Conservation (phyloP, 1,140 invertebrate species). For the Papilio helenus region DNA sequence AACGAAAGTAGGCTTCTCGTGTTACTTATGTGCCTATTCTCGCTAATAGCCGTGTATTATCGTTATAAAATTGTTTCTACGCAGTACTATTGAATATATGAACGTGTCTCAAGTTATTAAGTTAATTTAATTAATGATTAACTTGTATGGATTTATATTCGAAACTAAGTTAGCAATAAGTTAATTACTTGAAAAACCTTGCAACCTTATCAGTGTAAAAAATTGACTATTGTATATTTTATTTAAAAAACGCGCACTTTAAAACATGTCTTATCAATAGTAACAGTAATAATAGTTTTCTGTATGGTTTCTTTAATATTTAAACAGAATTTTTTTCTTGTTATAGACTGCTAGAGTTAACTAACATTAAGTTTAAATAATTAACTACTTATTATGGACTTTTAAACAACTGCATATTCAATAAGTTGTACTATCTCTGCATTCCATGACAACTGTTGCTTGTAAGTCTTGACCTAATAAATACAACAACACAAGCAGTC, state of each 20-base stretch:
- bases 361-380: too few species aligned
- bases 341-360: too few species aligned
- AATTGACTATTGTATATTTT: not conserved
- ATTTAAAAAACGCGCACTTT: too few species aligned
- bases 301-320: too few species aligned
- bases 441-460: not conserved
- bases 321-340: too few species aligned
- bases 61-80: not conserved
- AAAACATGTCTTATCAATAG: too few species aligned
- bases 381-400: too few species aligned
- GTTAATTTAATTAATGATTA: constrained; percentile 12
- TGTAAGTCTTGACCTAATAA: constrained; percentile 4
- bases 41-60: constrained; percentile 1
- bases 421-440: too few species aligned
- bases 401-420: too few species aligned
- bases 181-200: not conserved
- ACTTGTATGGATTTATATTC: not conserved
- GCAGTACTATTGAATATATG: not conserved
- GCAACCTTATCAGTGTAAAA: not conserved
- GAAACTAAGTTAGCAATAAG: not conserved
- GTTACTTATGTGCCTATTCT: constrained; percentile 15
- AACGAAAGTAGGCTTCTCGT: constrained; percentile 20
- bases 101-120: not conserved
- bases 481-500: not conserved
- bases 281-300: too few species aligned